A percentile compares a stretch with the other conserved stretches of the same genome.
Evolutionary conservation across 2,113 vertebrate genomes (phyloP).

Genomic region (Tychaedon coryphoeus): DNA sequence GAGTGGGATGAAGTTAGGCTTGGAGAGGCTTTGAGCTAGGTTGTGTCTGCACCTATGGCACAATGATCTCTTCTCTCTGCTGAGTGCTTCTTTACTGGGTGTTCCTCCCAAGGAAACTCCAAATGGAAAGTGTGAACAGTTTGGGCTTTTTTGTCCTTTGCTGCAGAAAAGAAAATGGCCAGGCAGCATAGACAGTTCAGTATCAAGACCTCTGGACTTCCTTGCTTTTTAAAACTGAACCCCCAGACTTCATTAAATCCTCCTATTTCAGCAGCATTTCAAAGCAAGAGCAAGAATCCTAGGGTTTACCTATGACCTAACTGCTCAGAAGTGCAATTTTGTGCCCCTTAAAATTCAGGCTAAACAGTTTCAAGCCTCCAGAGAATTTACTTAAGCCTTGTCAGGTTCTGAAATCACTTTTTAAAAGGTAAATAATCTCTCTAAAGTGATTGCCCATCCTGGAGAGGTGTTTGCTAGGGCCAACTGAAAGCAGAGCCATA

Average conservation of each 20-base stretch:
- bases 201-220: neutral
- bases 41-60: fast-evolving
- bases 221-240: neutral
- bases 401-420: neutral
- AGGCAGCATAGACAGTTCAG: neutral
- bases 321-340: neutral
- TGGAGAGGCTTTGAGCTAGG: neutral
- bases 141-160: neutral
- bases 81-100: neutral
- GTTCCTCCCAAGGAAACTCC: neutral
- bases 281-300: neutral
- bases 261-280: neutral
- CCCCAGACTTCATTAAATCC: neutral
- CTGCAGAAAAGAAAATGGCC: neutral
- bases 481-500: neutral
- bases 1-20: neutral
- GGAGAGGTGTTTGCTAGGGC: neutral
- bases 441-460: neutral
- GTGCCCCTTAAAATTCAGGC: neutral
- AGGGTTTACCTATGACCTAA: neutral
- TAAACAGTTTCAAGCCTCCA: neutral
- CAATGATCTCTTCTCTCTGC: neutral
- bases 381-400: neutral
- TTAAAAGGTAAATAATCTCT: neutral
- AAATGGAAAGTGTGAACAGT: neutral